Evolutionary conservation across 2,797 vertebrate genomes (phyloP).

Genomic region (Hybognathus amarus): DNA sequence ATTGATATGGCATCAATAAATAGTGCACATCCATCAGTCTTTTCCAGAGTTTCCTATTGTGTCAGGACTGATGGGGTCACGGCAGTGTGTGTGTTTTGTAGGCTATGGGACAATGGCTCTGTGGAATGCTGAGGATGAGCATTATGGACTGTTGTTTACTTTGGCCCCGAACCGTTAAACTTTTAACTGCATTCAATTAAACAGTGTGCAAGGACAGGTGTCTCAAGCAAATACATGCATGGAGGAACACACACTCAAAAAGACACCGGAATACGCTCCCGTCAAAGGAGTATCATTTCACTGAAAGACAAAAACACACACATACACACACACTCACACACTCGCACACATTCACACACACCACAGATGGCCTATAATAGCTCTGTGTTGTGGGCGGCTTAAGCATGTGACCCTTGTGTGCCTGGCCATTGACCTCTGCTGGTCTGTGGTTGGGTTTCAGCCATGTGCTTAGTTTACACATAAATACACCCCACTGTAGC

Average conservation of each 20-base stretch:
- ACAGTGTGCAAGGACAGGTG: conserved; percentile 77
- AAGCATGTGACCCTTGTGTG: conserved; percentile 39
- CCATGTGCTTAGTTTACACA: conserved; percentile 55
- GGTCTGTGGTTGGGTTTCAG: conserved; percentile 46
- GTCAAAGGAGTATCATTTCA: conserved; percentile 41
- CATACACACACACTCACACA: no score
- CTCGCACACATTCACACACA: conserved; percentile 18
- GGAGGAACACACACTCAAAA: conserved; percentile 50
- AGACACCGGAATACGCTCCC: conserved; percentile 25
- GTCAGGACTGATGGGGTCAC: conserved; percentile 55
- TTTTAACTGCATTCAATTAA: conserved; percentile 86
- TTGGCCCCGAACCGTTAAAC: conserved; percentile 83
- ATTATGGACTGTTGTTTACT: conserved; percentile 89
- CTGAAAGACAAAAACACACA: conserved; percentile 14
- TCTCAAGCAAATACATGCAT: conserved; percentile 61
- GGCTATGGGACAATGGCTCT: conserved; percentile 61
- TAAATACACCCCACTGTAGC: conserved; percentile 60
- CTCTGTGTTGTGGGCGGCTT: conserved; percentile 39
- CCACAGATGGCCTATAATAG: conserved; percentile 37
- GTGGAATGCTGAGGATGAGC: conserved; percentile 81
- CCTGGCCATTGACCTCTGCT: conserved; percentile 50
- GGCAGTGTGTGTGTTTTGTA: conserved; percentile 66
- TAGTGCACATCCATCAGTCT: conserved; percentile 35
- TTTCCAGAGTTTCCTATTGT: conserved; percentile 22
- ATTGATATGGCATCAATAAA: background rate